A percentile compares a stretch with the other conserved stretches of the same genome.
These are phyloP conservation scores for Chaitophorus viminalis DNA, from an alignment of 2,888 invertebrate genomes.

Conservation along the genomic window DNA sequence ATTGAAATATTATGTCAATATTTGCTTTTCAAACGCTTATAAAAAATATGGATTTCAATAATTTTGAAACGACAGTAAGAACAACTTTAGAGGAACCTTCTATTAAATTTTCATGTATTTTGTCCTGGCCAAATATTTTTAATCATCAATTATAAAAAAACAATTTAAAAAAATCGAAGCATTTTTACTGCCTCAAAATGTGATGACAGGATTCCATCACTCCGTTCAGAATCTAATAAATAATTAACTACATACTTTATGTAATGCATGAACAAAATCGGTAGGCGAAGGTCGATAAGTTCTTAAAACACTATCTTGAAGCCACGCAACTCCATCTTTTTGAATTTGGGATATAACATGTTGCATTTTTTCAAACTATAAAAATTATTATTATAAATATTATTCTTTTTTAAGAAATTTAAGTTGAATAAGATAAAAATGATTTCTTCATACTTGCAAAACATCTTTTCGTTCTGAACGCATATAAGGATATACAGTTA, in stretches of 20 bases:
- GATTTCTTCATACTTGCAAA: slow-evolving; percentile 61
- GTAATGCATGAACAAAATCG: slow-evolving; percentile 81
- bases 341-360: slow-evolving; percentile 75
- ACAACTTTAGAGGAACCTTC: too few species aligned
- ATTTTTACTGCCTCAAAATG: too few species aligned
- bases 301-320: slow-evolving; percentile 82
- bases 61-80: too few species aligned
- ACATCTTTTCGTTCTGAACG: slow-evolving; percentile 71
- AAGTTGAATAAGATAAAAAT: not conserved
- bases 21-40: too few species aligned
- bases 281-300: slow-evolving; percentile 77
- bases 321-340: slow-evolving; percentile 87
- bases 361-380: slow-evolving; percentile 68
- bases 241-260: slow-evolving; percentile 72
- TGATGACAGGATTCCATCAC: too few species aligned
- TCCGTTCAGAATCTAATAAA: too few species aligned
- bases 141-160: too few species aligned
- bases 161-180: too few species aligned
- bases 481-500: slow-evolving; percentile 78
- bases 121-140: too few species aligned
- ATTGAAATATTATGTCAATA: too few species aligned
- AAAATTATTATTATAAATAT: not conserved
- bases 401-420: not conserved
- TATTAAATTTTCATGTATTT: too few species aligned
- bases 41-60: too few species aligned